Percentiles rank a stretch among this genome's conserved stretches.
These are phyloP conservation scores for Drosophila prostipennis DNA, from an alignment of 2,888 invertebrate species.

Conservation along the genomic window DNA sequence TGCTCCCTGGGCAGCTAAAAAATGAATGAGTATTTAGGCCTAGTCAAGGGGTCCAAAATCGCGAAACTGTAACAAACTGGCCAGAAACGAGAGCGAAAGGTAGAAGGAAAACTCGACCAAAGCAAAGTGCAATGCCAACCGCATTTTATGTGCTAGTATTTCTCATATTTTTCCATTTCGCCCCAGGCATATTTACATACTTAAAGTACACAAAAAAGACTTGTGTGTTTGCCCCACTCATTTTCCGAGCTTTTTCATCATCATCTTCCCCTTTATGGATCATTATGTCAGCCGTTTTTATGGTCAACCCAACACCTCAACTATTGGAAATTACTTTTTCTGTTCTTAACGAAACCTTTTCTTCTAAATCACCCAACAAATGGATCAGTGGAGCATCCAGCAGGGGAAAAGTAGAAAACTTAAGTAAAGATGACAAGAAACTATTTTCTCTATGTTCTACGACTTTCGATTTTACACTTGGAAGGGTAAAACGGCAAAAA, in stretches of 20 bases:
- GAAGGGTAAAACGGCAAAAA: background rate
- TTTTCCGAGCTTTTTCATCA: constrained; percentile 2
- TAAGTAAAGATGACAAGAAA: constrained; percentile 27
- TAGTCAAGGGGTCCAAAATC: constrained; percentile 5
- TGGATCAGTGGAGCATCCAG: constrained; percentile 29
- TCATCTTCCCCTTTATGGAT: constrained; percentile 4
- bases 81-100: constrained; percentile 32
- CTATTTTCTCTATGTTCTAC: constrained; percentile 23
- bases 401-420: constrained; percentile 12
- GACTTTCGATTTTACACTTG: constrained; percentile 29
- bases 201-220: background rate
- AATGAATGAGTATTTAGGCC: constrained; percentile 1
- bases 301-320: constrained; percentile 3
- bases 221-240: background rate
- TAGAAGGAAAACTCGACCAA: constrained; percentile 11
- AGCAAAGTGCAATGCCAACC: constrained; percentile 36
- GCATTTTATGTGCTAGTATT: constrained; percentile 13
- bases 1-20: constrained; percentile 7
- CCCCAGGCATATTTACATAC: constrained; percentile 3
- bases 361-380: constrained; percentile 4
- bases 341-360: background rate
- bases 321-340: constrained; percentile 24
- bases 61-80: constrained; percentile 16
- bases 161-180: background rate
- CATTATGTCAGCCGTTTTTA: constrained; percentile 34